Conservation (phyloP, 2,797 vertebrate genomes). For the Hozukius guyotensis region DNA sequence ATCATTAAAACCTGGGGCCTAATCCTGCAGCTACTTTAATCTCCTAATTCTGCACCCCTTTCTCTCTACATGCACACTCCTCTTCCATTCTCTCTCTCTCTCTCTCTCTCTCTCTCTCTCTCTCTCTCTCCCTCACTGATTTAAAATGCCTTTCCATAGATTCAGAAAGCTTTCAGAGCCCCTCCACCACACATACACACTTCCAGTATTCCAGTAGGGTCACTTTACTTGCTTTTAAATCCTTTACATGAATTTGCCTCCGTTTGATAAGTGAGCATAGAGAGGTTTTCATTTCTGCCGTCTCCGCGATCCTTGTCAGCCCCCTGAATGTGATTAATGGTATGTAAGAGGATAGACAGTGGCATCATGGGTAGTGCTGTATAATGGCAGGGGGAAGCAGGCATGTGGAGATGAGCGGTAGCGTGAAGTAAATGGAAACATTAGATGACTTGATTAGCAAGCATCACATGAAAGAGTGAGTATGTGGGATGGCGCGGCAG, state of each 20-base stretch:
- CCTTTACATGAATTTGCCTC: slow-evolving; percentile 21
- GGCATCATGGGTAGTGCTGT: slow-evolving; percentile 20
- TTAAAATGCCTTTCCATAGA: slow-evolving; percentile 53
- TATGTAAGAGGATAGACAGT: slow-evolving; percentile 58
- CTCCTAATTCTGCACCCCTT: slow-evolving; percentile 76
- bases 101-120: slow-evolving; percentile 15
- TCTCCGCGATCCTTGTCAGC: slow-evolving; percentile 27
- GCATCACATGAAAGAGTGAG: slow-evolving; percentile 51
- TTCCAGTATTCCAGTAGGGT: slow-evolving; percentile 32
- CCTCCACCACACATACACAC: neutral
- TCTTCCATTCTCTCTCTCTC: slow-evolving; percentile 43
- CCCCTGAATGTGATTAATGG: slow-evolving; percentile 40
- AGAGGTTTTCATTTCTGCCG: slow-evolving; percentile 11
- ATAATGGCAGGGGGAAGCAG: slow-evolving; percentile 24
- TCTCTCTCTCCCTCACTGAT: slow-evolving; percentile 14
- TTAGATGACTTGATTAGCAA: slow-evolving; percentile 61
- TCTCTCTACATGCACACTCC: slow-evolving; percentile 50
- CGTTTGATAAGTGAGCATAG: slow-evolving; percentile 4
- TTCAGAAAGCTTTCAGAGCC: slow-evolving; percentile 18
- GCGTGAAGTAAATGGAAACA: slow-evolving; percentile 51
- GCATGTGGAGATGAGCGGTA: slow-evolving; percentile 39
- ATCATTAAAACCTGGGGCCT: slow-evolving; percentile 83
- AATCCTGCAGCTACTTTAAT: slow-evolving; percentile 84
- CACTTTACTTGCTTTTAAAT: slow-evolving; percentile 53
- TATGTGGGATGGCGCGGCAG: slow-evolving; percentile 54